Evolutionary conservation across 2,888 invertebrate species (phyloP).

Genomic region (Tribolium freemani): DNA sequence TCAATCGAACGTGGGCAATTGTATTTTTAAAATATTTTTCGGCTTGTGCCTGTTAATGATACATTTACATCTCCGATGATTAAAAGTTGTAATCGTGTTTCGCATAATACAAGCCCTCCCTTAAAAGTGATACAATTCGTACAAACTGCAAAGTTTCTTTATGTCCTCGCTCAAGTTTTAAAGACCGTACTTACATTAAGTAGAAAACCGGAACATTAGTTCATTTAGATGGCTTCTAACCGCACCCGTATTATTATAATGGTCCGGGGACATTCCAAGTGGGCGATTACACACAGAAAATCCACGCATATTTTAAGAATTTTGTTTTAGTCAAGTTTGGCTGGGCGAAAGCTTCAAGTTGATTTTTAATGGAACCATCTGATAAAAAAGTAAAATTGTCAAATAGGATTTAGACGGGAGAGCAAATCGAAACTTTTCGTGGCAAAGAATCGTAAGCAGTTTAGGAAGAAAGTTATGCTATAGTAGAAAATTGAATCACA

Average conservation of each 20-base stretch:
- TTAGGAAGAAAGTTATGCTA: conserved; percentile 24
- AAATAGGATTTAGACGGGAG: conserved; percentile 15
- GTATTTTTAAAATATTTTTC: too few relatives aligned
- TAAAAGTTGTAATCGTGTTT: conserved; percentile 1
- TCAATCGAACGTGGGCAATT: not conserved
- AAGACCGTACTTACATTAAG: conserved; percentile 22
- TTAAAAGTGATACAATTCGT: conserved; percentile 8
- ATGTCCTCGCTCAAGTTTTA: conserved; percentile 15
- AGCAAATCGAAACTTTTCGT: conserved; percentile 15
- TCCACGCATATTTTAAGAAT: not conserved
- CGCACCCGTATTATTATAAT: conserved; percentile 23
- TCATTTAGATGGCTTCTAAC: conserved; percentile 13
- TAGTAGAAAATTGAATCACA: conserved; percentile 23
- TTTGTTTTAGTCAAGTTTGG: not conserved
- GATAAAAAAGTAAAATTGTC: conserved; percentile 25
- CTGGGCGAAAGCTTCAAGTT: not conserved
- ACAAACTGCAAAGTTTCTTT: conserved; percentile 17
- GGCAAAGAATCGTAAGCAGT: conserved; percentile 28
- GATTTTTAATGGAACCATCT: conserved; percentile 25
- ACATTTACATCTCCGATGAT: not conserved
- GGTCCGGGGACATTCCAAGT: conserved; percentile 6
- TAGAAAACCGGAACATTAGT: conserved; percentile 22
- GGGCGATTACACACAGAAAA: not conserved
- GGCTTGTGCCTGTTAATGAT: too few relatives aligned
- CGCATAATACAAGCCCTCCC: not conserved